These are phyloP conservation scores for Manduca sexta DNA, from an alignment of 1,140 invertebrate species.

Conservation along the genomic window DNA sequence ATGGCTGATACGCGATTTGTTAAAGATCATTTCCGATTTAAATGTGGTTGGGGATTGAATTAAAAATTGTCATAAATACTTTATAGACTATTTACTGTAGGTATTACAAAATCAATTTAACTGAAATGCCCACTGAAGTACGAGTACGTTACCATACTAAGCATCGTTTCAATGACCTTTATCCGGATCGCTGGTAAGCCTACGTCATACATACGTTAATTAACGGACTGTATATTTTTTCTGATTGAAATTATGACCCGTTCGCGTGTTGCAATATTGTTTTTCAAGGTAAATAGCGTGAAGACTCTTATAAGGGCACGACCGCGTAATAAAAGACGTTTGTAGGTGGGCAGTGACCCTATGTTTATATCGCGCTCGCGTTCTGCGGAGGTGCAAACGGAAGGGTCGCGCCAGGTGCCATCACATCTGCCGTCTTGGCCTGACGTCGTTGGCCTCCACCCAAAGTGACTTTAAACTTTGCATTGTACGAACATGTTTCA, in stretches of 20 bases:
- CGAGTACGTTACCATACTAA: constrained; percentile 12
- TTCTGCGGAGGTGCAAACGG: constrained; percentile 39
- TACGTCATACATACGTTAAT: constrained; percentile 16
- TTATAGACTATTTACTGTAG: too few relatives aligned
- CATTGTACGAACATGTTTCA: constrained; percentile 37
- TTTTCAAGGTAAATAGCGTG: constrained; percentile 30
- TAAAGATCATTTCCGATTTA: not conserved
- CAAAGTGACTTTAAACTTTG: constrained; percentile 29
- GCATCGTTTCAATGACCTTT: constrained; percentile 21
- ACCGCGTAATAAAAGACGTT: constrained; percentile 37
- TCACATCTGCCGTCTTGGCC: constrained; percentile 63
- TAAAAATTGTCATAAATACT: too few relatives aligned
- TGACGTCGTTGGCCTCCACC: constrained; percentile 34
- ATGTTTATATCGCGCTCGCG: constrained; percentile 15
- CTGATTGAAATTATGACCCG: constrained; percentile 43
- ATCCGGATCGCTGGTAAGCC: constrained; percentile 17
- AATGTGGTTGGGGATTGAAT: not conserved
- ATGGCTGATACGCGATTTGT: constrained; percentile 35
- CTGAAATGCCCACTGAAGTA: too few relatives aligned
- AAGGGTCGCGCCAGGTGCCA: constrained; percentile 65
- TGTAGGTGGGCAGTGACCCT: constrained; percentile 66
- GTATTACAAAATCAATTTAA: too few relatives aligned
- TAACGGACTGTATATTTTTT: constrained; percentile 29
- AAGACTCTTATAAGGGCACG: constrained; percentile 39
- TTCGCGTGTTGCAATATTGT: constrained; percentile 44